Percentiles rank a stretch among this genome's conserved stretches.
phyloP scores from a whole-genome alignment of 92 coral and sea anemone genomes.

The Desmophyllum pertusum region DNA sequence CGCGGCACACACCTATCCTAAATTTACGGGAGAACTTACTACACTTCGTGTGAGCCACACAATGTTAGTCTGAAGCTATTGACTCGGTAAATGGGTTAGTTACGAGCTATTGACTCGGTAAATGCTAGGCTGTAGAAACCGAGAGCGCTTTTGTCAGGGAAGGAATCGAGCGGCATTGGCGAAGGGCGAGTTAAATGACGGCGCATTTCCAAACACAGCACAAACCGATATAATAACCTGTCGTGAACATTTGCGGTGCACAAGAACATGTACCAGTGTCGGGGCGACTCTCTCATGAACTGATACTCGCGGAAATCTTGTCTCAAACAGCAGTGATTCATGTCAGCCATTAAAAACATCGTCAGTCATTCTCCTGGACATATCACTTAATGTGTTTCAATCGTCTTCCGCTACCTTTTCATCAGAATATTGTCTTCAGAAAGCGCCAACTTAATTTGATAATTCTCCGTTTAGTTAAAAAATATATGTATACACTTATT shows the following conservation, averaged over 20 bases:
- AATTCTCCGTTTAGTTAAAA: neutral
- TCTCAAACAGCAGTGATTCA: conserved; percentile 2
- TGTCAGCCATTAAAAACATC: neutral
- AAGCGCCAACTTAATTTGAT: neutral
- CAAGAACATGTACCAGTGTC: conserved; percentile 19
- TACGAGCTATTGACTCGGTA: too few relatives aligned
- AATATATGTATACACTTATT: neutral
- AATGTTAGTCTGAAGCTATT: too few relatives aligned
- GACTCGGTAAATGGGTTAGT: too few relatives aligned
- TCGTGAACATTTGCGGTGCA: conserved; percentile 36
- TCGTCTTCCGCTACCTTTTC: neutral
- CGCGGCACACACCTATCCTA: too few relatives aligned
- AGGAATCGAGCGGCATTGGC: conserved; percentile 33
- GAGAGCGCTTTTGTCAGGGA: conserved; percentile 48
- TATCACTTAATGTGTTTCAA: too few relatives aligned
- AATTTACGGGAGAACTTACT: too few relatives aligned
- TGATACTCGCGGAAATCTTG: conserved; percentile 43
- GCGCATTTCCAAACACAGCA: conserved; percentile 42
- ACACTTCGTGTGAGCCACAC: too few relatives aligned
- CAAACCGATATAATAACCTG: neutral
- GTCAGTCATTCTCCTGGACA: too few relatives aligned
- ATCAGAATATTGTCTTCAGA: neutral
- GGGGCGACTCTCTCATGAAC: conserved; percentile 23
- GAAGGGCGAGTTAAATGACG: conserved; percentile 31
- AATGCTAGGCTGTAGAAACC: conserved; percentile 54